Evolutionary conservation across 2,113 vertebrate genomes (phyloP).

Genomic region (Calyptomena viridis): DNA sequence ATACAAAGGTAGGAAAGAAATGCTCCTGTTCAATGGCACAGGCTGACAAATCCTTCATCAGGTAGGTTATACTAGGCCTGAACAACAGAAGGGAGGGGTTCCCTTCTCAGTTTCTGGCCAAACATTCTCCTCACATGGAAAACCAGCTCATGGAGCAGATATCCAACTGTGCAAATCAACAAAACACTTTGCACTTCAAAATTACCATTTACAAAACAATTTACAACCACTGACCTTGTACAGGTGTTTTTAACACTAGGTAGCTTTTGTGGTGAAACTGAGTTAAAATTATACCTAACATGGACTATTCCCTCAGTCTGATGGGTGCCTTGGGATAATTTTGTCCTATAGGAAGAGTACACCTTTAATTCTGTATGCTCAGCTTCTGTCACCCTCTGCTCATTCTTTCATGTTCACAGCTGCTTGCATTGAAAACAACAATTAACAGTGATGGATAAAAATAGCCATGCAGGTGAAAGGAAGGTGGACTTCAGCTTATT

Average conservation of each 20-base stretch:
- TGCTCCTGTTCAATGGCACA: not conserved
- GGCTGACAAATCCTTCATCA: not conserved
- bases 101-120: not conserved
- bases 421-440: not conserved
- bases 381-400: not conserved
- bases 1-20: not conserved
- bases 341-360: not conserved
- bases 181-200: fast-evolving
- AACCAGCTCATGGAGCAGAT: not conserved
- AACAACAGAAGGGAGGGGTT: not conserved
- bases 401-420: not conserved
- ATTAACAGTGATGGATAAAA: not conserved
- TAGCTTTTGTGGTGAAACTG: not conserved
- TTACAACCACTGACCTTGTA: not conserved
- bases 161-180: not conserved
- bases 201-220: not conserved
- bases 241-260: not conserved
- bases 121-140: not conserved
- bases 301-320: not conserved
- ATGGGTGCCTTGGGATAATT: not conserved
- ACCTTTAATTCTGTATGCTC: not conserved
- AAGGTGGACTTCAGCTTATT: no score
- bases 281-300: not conserved
- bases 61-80: not conserved
- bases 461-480: no score